Evolutionary conservation across 2,888 invertebrate species (phyloP).

Genomic region (Drosophila tanythrix): DNA sequence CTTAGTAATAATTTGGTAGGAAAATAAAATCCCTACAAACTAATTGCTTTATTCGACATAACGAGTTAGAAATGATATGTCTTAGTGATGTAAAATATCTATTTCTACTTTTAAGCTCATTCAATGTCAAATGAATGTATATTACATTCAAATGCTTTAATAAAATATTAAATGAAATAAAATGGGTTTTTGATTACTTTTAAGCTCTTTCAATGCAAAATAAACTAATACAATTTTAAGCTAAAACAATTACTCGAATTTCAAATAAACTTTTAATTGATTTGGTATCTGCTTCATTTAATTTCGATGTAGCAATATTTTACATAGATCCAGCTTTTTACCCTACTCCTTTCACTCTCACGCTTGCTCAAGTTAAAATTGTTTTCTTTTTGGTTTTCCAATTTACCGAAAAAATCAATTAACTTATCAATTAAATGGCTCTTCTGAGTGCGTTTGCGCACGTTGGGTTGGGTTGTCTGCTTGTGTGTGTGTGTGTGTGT

Average conservation of each 20-base stretch:
- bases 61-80: neutral
- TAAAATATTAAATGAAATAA: neutral
- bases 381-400: conserved; percentile 35
- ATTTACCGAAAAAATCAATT: conserved; percentile 63
- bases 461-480: neutral
- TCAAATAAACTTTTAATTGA: neutral
- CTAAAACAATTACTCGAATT: neutral
- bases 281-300: neutral
- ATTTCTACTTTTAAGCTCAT: neutral
- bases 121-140: neutral
- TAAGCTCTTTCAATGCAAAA: neutral
- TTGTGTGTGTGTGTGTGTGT: neutral
- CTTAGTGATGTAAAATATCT: neutral
- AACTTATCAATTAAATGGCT: conserved; percentile 66
- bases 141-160: neutral
- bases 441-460: neutral
- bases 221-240: neutral
- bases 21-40: neutral
- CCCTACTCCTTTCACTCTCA: neutral
- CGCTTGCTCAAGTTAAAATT: conserved; percentile 32
- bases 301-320: neutral
- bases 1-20: neutral
- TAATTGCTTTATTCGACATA: too few relatives aligned
- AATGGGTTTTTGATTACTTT: neutral
- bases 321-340: neutral